Evolutionary conservation across 2,888 invertebrate genomes (phyloP), one percentile per base, ranked within the genome.

Genomic region (Octodonta nipae): DNA sequence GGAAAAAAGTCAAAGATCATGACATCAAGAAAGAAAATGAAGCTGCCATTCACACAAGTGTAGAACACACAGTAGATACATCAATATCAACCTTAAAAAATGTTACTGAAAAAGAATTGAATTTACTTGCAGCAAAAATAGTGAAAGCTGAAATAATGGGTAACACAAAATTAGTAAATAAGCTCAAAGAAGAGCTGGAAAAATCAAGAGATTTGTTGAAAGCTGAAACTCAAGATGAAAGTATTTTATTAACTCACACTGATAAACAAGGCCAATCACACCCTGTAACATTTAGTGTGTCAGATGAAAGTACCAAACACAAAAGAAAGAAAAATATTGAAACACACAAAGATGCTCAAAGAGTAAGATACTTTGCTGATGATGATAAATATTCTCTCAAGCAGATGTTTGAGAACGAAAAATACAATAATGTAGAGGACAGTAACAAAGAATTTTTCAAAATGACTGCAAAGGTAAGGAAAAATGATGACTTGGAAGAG

Each of bases 61-160:
- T 12, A 26, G 24, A 25, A 20, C n/a, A n/a, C n/a, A n/a, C n/a
- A n/a, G n/a, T n/a, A n/a, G n/a, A n/a, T n/a, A n/a, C n/a, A n/a
- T n/a, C n/a, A n/a, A n/a, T n/a, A n/a, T n/a, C n/a, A n/a, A 8
- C 25, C 10, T 12, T 26, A 16, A 14, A 3, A 15, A 28, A 6
- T 8, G 15, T 7, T 10, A 32, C 77, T 26, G 80, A 85, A 60
- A 76, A 78, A 44, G 84, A 95, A 58, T 75, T 91, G 71, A 98
- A 96, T 63, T 77, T 79, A 47, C 58, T 98, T 25, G 88, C 79
- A 24, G 89, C 93, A 2, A 88, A 83, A 64, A 73, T 92, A 40
- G 66, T 96, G 0, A 91, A 91, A 66, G 93, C 95, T 8, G 92
- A 96, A 71, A 75, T 98, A 47, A 73, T 89, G 70, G 93, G 91